These are phyloP conservation scores for Ceuthmochares aereus DNA, from an alignment of 2,113 vertebrate species.

Conservation along the genomic window DNA sequence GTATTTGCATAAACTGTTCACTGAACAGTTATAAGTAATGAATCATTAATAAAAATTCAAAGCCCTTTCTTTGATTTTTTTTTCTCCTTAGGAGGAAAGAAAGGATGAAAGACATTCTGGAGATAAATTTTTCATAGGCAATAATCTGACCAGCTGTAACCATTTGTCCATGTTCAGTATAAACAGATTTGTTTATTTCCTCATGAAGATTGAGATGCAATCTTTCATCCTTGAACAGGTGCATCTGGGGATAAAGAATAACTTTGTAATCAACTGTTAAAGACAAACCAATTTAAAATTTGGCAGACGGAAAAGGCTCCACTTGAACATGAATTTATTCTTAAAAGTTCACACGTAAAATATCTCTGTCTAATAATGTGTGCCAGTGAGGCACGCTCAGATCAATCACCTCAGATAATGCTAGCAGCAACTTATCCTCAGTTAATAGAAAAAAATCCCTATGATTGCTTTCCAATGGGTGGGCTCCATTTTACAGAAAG, in stretches of 20 bases:
- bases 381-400: neutral
- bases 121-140: conserved; percentile 11
- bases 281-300: conserved; percentile 10
- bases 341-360: neutral
- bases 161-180: neutral
- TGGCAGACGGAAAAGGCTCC: neutral
- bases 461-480: neutral
- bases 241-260: neutral
- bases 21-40: conserved; percentile 34
- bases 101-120: conserved; percentile 15
- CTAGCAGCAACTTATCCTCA: neutral
- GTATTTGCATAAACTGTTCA: conserved; percentile 51
- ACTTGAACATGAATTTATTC: neutral
- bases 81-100: conserved; percentile 1
- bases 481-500: neutral
- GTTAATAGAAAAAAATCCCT: neutral
- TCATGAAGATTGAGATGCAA: neutral
- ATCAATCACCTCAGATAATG: neutral
- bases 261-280: neutral
- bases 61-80: conserved; percentile 21
- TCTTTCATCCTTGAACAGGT: neutral
- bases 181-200: conserved; percentile 24
- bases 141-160: conserved; percentile 29
- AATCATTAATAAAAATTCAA: conserved; percentile 55
- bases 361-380: neutral